These are phyloP conservation scores for Turritopsis rubra DNA, from an alignment of 30 jellyfish, hydroid and myxozoan genomes.

Conservation along the genomic window DNA sequence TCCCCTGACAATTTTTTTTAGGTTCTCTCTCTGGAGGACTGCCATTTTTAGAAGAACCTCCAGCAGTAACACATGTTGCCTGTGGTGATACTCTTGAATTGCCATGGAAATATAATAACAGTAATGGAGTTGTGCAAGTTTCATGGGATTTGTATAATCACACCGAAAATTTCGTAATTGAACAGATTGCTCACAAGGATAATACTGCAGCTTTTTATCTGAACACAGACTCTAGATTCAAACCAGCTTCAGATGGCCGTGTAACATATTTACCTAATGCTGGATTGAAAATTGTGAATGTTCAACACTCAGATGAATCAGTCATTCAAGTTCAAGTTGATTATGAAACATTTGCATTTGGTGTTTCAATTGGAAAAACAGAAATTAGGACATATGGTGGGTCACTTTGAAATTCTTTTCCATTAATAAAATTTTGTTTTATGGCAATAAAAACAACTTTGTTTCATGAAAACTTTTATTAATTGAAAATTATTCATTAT, in stretches of 20 bases:
- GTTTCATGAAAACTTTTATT: no score
- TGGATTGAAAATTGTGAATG: neutral
- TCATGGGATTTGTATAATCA: neutral
- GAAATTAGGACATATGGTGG: neutral
- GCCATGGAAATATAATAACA: neutral
- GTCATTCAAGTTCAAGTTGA: constrained; percentile 1
- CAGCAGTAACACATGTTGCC: neutral
- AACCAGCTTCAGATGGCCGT: constrained; percentile 13
- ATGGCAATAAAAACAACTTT: no score
- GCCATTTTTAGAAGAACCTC: neutral
- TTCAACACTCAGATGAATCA: neutral
- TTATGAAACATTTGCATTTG: neutral
- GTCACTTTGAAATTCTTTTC: neutral
- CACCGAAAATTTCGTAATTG: neutral
- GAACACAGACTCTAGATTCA: neutral
- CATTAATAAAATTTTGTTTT: no score
- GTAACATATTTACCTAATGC: neutral
- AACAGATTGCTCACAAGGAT: neutral
- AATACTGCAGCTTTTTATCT: neutral
- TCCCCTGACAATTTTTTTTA: neutral
- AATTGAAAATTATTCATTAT: no score
- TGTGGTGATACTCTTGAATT: constrained; percentile 1
- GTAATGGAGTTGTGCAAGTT: neutral
- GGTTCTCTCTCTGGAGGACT: neutral
- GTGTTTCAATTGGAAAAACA: neutral